Conservation (phyloP, 2,888 invertebrate species). For the Volucella zonaria region DNA sequence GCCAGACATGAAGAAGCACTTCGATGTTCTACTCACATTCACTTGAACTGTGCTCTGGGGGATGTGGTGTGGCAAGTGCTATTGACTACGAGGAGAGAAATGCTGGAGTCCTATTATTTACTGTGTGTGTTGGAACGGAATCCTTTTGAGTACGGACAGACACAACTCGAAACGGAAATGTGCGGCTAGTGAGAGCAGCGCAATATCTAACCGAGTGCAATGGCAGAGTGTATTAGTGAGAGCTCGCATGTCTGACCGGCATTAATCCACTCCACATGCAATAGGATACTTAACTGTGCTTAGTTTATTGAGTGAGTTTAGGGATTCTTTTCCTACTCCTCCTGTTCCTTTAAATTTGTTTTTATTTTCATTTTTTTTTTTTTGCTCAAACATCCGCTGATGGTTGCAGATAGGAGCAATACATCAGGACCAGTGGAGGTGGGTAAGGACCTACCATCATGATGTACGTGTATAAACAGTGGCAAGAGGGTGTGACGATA, state of each 20-base stretch:
- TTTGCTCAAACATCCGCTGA: constrained; percentile 47
- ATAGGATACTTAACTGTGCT: constrained; percentile 71
- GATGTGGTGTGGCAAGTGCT: constrained; percentile 23
- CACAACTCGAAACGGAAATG: constrained; percentile 66
- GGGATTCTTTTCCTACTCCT: constrained; percentile 39
- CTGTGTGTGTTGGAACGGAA: constrained; percentile 49
- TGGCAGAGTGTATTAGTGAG: constrained; percentile 45
- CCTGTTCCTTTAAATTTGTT: too few relatives aligned
- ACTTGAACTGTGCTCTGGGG: neutral
- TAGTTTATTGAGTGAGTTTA: constrained; percentile 72
- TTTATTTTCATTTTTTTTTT: neutral
- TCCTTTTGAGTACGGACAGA: constrained; percentile 45
- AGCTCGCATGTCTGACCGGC: constrained; percentile 65
- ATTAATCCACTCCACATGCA: constrained; percentile 73
- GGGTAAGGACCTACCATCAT: too few relatives aligned
- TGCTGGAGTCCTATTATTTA: constrained; percentile 14
- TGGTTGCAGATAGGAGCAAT: constrained; percentile 32
- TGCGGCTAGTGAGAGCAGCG: constrained; percentile 49
- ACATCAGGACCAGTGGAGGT: neutral
- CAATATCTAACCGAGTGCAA: constrained; percentile 48
- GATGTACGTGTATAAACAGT: neutral
- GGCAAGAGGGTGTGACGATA: constrained; percentile 25
- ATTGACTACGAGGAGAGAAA: constrained; percentile 39
- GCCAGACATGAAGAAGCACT: constrained; percentile 45
- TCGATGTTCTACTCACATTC: constrained; percentile 46